A percentile compares a stretch with the other conserved stretches of the same genome.
phyloP scores from a whole-genome alignment of 2,797 vertebrate genomes.

The Enoplosus armatus region DNA sequence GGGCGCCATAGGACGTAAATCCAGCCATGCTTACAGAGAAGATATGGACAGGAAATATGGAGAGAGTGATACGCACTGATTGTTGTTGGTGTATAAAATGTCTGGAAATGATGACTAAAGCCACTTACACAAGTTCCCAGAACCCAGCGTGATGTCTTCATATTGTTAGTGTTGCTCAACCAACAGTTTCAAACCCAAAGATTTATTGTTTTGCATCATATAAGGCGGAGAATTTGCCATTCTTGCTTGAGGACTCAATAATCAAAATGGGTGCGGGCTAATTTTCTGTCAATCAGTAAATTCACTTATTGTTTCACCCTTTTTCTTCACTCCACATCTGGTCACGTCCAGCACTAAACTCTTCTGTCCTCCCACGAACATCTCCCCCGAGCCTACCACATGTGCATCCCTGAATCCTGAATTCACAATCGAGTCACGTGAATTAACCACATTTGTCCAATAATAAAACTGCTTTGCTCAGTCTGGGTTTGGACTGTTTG shows the following conservation, averaged over 20 bases:
- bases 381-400: constrained; percentile 16
- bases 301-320: neutral
- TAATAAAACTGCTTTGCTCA: constrained; percentile 15
- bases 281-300: neutral
- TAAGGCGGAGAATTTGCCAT: neutral
- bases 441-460: constrained; percentile 11
- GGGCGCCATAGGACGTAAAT: neutral
- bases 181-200: neutral
- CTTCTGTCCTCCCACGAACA: neutral
- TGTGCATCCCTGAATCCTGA: constrained; percentile 5
- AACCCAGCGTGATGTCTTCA: neutral
- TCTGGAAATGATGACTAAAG: constrained; percentile 13
- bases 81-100: neutral
- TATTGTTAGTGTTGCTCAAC: neutral
- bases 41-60: constrained; percentile 17
- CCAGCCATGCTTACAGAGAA: neutral
- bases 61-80: too few relatives aligned
- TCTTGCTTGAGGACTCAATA: neutral
- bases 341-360: neutral
- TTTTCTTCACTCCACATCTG: constrained; percentile 4
- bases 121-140: constrained; percentile 14
- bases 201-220: neutral
- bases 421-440: constrained; percentile 17
- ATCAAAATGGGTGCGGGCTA: neutral
- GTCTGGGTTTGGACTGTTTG: constrained; percentile 29